Percentiles rank a stretch among this genome's conserved stretches.
Evolutionary conservation across 2,113 vertebrate genomes (phyloP).

Genomic region (Albula glossodonta): DNA sequence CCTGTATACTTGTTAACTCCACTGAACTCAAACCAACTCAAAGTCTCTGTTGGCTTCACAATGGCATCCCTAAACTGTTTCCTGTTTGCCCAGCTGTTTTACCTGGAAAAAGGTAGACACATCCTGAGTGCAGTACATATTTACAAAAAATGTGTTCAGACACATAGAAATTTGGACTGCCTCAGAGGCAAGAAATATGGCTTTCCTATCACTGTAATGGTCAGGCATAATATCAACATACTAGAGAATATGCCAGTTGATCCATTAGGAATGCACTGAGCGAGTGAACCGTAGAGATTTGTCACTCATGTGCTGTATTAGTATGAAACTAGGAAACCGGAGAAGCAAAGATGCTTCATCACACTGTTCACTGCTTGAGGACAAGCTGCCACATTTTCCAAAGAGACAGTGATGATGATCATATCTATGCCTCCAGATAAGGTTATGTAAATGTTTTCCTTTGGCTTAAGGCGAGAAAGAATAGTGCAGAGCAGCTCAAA

Average conservation of each 20-base stretch:
- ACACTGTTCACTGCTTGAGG: background rate
- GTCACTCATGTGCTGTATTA: background rate
- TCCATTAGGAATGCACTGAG: background rate
- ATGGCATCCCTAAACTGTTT: too few relatives aligned
- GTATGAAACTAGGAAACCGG: too few relatives aligned
- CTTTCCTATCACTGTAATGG: background rate
- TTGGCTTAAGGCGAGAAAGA: background rate
- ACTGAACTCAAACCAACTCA: too few relatives aligned
- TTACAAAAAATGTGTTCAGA: too few relatives aligned
- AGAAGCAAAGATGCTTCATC: background rate
- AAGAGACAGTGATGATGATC: background rate
- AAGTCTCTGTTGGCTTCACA: too few relatives aligned
- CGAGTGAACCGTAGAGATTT: background rate
- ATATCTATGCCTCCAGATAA: background rate
- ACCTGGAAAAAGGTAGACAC: too few relatives aligned
- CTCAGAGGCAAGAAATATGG: background rate
- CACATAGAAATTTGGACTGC: background rate
- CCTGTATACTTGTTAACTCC: too few relatives aligned
- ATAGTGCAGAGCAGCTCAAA: background rate
- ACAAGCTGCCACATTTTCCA: background rate
- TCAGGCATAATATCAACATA: background rate
- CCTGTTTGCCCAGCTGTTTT: too few relatives aligned
- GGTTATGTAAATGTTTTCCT: background rate
- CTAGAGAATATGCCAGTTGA: background rate
- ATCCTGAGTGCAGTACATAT: too few relatives aligned